Conservation (phyloP, 2,113 vertebrate genomes). For the Pionites leucogaster region DNA sequence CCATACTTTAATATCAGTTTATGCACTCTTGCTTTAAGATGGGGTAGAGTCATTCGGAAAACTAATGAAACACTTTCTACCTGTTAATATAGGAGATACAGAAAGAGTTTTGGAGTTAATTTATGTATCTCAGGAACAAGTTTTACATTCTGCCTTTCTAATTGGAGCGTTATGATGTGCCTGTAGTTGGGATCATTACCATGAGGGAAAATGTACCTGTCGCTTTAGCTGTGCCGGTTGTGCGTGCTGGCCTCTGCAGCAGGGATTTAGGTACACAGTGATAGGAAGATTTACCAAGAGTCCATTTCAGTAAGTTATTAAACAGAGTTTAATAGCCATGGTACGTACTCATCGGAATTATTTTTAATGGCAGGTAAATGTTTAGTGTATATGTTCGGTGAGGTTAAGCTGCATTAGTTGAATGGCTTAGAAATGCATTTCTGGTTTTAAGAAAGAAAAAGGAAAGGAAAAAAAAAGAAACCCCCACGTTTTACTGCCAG, state of each 20-base stretch:
- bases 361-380: neutral
- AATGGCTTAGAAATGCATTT: neutral
- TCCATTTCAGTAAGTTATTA: neutral
- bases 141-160: neutral
- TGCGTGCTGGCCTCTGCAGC: neutral
- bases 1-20: conserved; percentile 84
- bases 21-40: conserved; percentile 74
- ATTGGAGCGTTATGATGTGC: neutral
- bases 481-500: neutral
- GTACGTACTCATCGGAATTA: neutral
- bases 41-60: neutral
- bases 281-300: neutral
- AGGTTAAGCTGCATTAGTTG: neutral
- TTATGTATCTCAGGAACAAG: neutral
- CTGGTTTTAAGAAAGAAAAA: neutral
- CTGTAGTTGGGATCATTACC: neutral
- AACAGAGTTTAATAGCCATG: neutral
- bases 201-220: neutral
- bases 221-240: neutral
- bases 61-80: conserved; percentile 74
- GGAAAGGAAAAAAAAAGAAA: neutral
- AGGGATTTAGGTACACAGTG: neutral
- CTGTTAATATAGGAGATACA: conserved; percentile 54
- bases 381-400: neutral
- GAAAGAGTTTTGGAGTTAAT: conserved; percentile 26